Conservation (phyloP, 1,140 invertebrate species). For the Drosophila nikananu region DNA sequence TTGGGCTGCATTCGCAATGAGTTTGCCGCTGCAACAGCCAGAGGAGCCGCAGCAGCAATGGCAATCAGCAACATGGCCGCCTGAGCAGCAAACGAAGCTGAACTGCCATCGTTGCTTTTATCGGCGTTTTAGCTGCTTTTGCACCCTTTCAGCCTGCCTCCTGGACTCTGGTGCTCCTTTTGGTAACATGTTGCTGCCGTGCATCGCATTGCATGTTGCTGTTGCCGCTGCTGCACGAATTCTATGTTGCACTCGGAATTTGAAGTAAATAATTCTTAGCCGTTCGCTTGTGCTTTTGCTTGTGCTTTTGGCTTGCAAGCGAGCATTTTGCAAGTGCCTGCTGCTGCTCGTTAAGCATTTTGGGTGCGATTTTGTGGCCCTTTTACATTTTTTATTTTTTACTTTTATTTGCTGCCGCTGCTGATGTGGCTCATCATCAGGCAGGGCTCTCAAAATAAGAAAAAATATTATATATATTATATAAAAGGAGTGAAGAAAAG, state of each 20-base stretch:
- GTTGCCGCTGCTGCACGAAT: conserved; percentile 69
- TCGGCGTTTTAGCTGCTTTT: conserved; percentile 71
- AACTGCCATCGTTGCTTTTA: conserved; percentile 79
- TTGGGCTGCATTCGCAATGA: conserved; percentile 82
- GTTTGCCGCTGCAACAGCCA: conserved; percentile 58
- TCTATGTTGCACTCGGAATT: conserved; percentile 82
- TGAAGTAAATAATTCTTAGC: conserved; percentile 82
- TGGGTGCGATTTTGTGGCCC: conserved; percentile 61
- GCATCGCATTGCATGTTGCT: conserved; percentile 59
- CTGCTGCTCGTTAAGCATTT: conserved; percentile 81
- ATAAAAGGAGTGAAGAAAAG: conserved; percentile 40
- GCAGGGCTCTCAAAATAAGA: conserved; percentile 36
- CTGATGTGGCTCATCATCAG: conserved; percentile 70
- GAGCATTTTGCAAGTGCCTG: conserved; percentile 71
- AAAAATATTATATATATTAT: background rate
- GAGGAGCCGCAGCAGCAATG: conserved; percentile 62
- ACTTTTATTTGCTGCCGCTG: conserved; percentile 25
- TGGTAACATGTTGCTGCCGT: conserved; percentile 75
- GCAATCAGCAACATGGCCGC: conserved; percentile 82
- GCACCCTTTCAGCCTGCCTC: conserved; percentile 18
- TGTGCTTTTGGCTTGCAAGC: conserved; percentile 47
- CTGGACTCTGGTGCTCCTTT: conserved; percentile 45
- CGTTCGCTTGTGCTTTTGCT: conserved; percentile 31
- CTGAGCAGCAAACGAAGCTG: conserved; percentile 83
- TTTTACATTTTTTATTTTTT: conserved; percentile 45